phyloP scores from a whole-genome alignment of 1,140 invertebrate genomes.

The Lepidotrigona ventralis region DNA sequence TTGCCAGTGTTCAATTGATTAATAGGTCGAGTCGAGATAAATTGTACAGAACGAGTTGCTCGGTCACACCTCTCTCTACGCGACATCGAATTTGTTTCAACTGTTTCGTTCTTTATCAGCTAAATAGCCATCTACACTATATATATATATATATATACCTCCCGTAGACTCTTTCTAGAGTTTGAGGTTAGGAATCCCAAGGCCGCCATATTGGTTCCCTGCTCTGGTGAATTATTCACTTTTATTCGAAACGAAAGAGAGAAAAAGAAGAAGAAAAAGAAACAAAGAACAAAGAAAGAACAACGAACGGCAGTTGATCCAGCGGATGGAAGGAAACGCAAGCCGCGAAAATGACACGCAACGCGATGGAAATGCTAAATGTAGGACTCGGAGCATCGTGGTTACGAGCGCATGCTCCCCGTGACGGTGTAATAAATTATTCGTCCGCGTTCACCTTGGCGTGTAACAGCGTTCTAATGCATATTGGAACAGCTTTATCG shows the following conservation, averaged over 20 bases:
- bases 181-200: not conserved
- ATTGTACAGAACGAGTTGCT: too few relatives aligned
- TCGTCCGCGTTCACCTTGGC: slow-evolving; percentile 67
- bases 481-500: slow-evolving; percentile 67
- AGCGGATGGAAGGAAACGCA: not conserved
- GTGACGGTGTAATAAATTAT: slow-evolving; percentile 64
- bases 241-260: not conserved
- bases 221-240: not conserved
- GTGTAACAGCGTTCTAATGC: slow-evolving; percentile 59
- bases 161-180: too few relatives aligned
- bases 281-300: too few relatives aligned
- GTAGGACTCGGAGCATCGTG: slow-evolving; percentile 38
- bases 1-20: too few relatives aligned
- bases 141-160: too few relatives aligned
- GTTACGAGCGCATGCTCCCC: not conserved
- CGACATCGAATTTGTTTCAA: too few relatives aligned
- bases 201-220: not conserved
- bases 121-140: too few relatives aligned
- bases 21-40: too few relatives aligned
- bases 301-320: not conserved
- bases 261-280: too few relatives aligned
- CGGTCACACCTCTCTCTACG: too few relatives aligned
- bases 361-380: slow-evolving; percentile 41
- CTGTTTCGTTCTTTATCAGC: too few relatives aligned
- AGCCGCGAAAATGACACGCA: slow-evolving; percentile 30